phyloP scores from a whole-genome alignment of 1,140 invertebrate genomes.

The Bombus waltoni region DNA sequence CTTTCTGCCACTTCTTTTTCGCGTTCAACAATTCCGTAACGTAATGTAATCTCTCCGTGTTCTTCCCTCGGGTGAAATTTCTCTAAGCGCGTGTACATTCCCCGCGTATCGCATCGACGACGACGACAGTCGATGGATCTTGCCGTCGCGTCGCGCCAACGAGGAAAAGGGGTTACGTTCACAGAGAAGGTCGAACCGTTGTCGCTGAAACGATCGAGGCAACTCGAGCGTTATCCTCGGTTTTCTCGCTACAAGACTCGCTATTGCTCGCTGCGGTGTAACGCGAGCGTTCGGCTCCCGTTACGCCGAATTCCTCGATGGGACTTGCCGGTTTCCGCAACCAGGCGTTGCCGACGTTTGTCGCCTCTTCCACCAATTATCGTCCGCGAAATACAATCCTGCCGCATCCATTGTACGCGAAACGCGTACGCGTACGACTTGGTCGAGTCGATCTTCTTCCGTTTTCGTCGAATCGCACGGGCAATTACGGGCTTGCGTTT shows the following conservation, averaged over 20 bases:
- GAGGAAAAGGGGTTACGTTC: neutral
- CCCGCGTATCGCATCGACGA: neutral
- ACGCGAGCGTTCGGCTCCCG: conserved; percentile 16
- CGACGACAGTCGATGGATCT: neutral
- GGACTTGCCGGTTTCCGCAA: neutral
- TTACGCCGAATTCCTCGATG: conserved; percentile 29
- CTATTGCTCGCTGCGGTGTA: conserved; percentile 39
- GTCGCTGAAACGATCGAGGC: conserved; percentile 19
- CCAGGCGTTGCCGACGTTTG: too few species aligned
- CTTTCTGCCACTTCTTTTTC: neutral
- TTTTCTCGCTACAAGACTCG: conserved; percentile 11
- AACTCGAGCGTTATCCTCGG: conserved; percentile 31
- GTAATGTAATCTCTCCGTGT: neutral
- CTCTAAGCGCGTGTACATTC: neutral
- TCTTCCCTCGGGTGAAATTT: neutral
- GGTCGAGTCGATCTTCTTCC: neutral
- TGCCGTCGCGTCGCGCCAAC: neutral
- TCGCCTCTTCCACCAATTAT: conserved; percentile 11
- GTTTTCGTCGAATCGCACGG: neutral
- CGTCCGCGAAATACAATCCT: conserved; percentile 3
- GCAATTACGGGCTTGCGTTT: neutral
- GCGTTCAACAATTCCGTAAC: neutral
- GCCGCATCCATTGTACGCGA: neutral
- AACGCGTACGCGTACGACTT: neutral
- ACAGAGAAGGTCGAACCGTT: neutral